Evolutionary conservation across 1,140 invertebrate species (phyloP).

Genomic region (Pogonognathellus flavescens): DNA sequence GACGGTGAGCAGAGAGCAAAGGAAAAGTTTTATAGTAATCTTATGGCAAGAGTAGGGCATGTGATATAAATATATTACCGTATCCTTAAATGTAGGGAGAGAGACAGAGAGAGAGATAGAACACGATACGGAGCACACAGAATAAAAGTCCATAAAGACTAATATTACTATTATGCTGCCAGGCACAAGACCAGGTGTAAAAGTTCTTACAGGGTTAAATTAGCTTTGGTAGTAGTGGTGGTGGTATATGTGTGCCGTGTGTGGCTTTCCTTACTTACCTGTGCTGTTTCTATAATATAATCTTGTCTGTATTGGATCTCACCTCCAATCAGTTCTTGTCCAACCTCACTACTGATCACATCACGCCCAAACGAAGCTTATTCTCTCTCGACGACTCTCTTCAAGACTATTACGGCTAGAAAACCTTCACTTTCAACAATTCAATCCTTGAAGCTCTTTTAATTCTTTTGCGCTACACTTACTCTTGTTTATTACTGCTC

Average conservation of each 20-base stretch:
- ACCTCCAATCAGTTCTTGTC: slow-evolving; percentile 49
- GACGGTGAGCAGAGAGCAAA: slow-evolving; percentile 21
- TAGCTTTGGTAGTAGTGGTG: neutral
- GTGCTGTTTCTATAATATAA: slow-evolving; percentile 6
- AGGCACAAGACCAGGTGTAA: neutral
- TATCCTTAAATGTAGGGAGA: neutral
- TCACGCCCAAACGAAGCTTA: slow-evolving; percentile 34
- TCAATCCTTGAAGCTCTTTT: slow-evolving; percentile 36
- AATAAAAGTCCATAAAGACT: neutral
- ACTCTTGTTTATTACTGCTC: neutral
- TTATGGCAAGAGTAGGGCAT: too few relatives aligned
- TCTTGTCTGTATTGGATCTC: slow-evolving; percentile 43
- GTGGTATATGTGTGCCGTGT: neutral
- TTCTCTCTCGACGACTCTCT: neutral
- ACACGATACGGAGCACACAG: neutral
- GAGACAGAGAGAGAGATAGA: neutral
- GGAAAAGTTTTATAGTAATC: slow-evolving; percentile 22
- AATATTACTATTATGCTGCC: neutral
- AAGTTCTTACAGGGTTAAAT: slow-evolving; percentile 14
- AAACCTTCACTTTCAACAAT: slow-evolving; percentile 32
- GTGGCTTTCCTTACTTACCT: slow-evolving; percentile 1
- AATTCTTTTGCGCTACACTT: neutral
- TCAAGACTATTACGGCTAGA: neutral
- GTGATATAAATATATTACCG: neutral
- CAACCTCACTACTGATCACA: slow-evolving; percentile 49